phyloP scores from a whole-genome alignment of 2,797 vertebrate species.

The Bradypodion pumilum region DNA sequence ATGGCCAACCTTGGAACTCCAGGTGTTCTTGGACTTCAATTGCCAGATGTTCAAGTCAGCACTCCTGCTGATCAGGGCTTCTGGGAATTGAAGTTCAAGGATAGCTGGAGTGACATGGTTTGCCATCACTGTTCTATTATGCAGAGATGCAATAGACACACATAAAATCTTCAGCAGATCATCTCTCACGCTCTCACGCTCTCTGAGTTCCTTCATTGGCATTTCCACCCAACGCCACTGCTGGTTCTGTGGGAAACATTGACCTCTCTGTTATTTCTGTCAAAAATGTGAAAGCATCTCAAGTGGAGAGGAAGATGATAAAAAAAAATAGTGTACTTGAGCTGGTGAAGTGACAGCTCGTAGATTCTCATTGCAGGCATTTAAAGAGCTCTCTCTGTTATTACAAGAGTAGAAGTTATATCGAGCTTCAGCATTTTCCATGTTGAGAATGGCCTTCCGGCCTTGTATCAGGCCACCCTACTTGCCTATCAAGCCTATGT shows the following conservation, averaged over 20 bases:
- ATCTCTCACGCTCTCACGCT: no score
- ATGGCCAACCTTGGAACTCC: no score
- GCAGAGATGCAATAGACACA: no score
- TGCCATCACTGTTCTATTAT: no score
- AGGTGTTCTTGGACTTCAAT: no score
- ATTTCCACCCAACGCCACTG: neutral
- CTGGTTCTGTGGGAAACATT: neutral
- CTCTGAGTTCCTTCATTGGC: neutral
- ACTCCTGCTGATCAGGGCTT: no score
- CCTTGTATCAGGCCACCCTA: neutral
- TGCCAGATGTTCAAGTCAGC: no score
- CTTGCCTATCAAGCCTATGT: neutral
- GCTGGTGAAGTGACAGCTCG: neutral
- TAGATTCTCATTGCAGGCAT: neutral
- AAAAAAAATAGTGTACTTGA: no score
- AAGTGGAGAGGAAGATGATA: constrained; percentile 1
- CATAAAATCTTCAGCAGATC: no score
- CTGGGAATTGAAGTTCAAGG: no score
- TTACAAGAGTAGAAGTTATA: no score
- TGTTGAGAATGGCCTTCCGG: neutral
- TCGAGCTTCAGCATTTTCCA: neutral
- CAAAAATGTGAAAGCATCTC: constrained; percentile 4
- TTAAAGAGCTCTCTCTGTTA: neutral
- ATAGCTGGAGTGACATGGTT: no score
- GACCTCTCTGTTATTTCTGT: constrained; percentile 24